A percentile compares a stretch with the other conserved stretches of the same genome.
These are phyloP conservation scores for Chaetodon auriga DNA, from an alignment of 2,113 vertebrate genomes.

Conservation along the genomic window DNA sequence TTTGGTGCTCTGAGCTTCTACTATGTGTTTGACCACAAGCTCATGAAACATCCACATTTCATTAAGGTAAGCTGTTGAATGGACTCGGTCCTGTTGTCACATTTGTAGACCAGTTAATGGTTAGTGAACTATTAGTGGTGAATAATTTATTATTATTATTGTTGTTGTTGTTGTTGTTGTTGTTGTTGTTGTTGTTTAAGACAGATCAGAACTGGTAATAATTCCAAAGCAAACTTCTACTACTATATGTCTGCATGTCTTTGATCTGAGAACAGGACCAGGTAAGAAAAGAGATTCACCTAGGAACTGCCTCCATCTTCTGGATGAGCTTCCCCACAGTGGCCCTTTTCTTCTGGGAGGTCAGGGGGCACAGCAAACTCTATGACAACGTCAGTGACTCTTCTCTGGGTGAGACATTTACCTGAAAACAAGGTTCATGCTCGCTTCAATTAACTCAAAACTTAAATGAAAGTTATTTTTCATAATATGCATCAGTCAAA, in stretches of 20 bases:
- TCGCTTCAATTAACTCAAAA: not conserved
- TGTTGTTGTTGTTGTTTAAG: not conserved
- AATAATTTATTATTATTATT: not conserved
- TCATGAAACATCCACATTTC: conserved; percentile 93
- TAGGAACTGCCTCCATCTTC: conserved; percentile 85
- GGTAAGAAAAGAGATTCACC: conserved; percentile 88
- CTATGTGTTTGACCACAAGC: conserved; percentile 89
- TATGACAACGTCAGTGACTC: conserved; percentile 87
- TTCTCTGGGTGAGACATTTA: conserved; percentile 83
- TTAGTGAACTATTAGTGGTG: not conserved
- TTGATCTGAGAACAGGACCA: conserved; percentile 86
- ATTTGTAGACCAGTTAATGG: not conserved
- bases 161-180: too few relatives aligned
- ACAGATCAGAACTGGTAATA: not conserved
- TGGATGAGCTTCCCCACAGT: conserved; percentile 94
- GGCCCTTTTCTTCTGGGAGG: conserved; percentile 89
- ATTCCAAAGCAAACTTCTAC: not conserved
- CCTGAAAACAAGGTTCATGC: not conserved
- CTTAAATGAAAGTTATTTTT: not conserved
- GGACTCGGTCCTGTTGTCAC: not conserved
- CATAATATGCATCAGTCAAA: not conserved
- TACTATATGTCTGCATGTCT: not conserved
- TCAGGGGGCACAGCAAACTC: conserved; percentile 93
- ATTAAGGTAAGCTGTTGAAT: conserved; percentile 84
- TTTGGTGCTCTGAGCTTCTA: conserved; percentile 90